Conservation (phyloP, 2,113 vertebrate species). For the Corvus hawaiiensis region DNA sequence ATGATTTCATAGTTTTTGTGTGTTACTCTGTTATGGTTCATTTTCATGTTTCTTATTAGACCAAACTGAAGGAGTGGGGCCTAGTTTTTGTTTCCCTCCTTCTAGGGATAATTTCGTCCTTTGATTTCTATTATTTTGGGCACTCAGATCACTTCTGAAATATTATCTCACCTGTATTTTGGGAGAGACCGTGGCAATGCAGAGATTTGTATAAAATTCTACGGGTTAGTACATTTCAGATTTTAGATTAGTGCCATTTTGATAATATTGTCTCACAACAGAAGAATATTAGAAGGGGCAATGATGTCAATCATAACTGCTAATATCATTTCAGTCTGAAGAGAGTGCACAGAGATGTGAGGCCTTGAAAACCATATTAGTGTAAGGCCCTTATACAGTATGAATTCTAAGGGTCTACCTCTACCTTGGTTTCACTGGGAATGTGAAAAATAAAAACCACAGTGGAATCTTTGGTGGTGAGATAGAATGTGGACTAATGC, state of each 20-base stretch:
- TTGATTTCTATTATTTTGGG: neutral
- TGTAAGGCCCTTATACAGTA: neutral
- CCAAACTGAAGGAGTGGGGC: neutral
- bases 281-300: neutral
- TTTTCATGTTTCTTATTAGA: neutral
- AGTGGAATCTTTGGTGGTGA: neutral
- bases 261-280: neutral
- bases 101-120: neutral
- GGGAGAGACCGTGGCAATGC: neutral
- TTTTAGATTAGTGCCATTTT: neutral
- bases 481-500: neutral
- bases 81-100: neutral
- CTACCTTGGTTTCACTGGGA: neutral
- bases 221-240: neutral
- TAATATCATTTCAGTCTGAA: neutral
- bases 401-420: neutral
- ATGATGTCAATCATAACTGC: neutral
- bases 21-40: neutral
- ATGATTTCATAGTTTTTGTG: neutral
- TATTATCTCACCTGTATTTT: neutral
- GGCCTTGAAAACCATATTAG: neutral
- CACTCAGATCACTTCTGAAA: rapidly evolving
- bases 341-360: neutral
- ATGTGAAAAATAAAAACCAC: neutral
- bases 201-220: neutral